Evolutionary conservation across 2,113 vertebrate genomes (phyloP).

Genomic region (Nematolebias whitei): DNA sequence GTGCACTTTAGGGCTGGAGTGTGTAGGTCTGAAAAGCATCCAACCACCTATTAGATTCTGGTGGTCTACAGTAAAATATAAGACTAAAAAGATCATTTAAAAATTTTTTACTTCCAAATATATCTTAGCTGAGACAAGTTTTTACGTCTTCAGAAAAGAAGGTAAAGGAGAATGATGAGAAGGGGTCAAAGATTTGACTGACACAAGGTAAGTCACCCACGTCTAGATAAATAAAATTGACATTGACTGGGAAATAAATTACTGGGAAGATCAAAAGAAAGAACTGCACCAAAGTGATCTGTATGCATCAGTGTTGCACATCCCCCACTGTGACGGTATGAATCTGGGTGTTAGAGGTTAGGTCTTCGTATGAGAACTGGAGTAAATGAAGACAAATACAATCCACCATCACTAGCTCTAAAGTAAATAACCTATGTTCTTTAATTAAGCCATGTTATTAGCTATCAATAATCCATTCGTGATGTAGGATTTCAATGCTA

Average conservation of each 20-base stretch:
- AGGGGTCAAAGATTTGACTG: not conserved
- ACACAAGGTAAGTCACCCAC: slow-evolving; percentile 22
- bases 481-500: slow-evolving; percentile 19
- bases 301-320: slow-evolving; percentile 18
- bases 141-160: not conserved
- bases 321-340: slow-evolving; percentile 26
- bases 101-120: too few species aligned
- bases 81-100: too few species aligned
- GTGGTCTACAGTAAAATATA: too few species aligned
- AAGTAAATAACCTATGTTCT: slow-evolving; percentile 52
- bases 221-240: too few species aligned
- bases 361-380: slow-evolving; percentile 17
- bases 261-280: slow-evolving; percentile 26
- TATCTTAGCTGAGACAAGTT: too few species aligned
- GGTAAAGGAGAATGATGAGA: not conserved
- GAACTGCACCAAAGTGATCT: slow-evolving; percentile 12
- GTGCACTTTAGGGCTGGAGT: not conserved
- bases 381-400: slow-evolving; percentile 33
- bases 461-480: slow-evolving; percentile 30
- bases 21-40: not conserved
- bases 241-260: slow-evolving; percentile 11
- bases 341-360: slow-evolving; percentile 2
- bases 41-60: too few species aligned
- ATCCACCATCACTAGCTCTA: slow-evolving; percentile 8
- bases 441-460: slow-evolving; percentile 31